Percentiles rank a stretch among this genome's conserved stretches.
Evolutionary conservation across 2,888 invertebrate species (phyloP).

Genomic region (Aleiodes leptofemur): DNA sequence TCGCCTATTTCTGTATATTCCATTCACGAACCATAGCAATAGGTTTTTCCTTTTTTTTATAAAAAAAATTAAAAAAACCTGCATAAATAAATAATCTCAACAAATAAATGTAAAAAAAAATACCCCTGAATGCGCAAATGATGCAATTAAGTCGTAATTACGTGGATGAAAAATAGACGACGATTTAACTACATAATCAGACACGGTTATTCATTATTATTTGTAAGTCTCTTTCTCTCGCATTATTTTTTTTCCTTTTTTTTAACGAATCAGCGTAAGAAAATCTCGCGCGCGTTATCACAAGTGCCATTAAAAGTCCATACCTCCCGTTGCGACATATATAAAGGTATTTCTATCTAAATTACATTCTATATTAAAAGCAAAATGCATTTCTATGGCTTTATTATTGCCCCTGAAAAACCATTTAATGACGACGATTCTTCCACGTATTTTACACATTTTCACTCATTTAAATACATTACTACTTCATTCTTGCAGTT

Average conservation of each 20-base stretch:
- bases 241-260: background rate
- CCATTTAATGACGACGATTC: conserved; percentile 51
- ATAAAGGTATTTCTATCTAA: conserved; percentile 58
- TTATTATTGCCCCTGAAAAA: conserved; percentile 57
- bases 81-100: conserved; percentile 5
- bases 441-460: conserved; percentile 28
- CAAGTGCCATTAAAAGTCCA: conserved; percentile 45
- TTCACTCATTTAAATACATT: background rate
- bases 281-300: conserved; percentile 57
- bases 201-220: conserved; percentile 3
- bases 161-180: conserved; percentile 10
- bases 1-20: background rate
- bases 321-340: conserved; percentile 24
- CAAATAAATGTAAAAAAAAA: background rate
- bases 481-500: background rate
- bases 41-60: background rate
- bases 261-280: conserved; percentile 50
- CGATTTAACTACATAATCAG: conserved; percentile 22
- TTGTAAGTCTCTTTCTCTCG: too few relatives aligned
- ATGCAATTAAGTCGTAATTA: background rate
- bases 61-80: background rate
- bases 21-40: conserved; percentile 5
- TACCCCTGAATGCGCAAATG: background rate
- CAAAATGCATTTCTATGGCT: conserved; percentile 62
- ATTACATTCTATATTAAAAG: conserved; percentile 66